Percentiles rank a stretch among this genome's conserved stretches.
phyloP scores from a whole-genome alignment of 2,797 vertebrate genomes.

The Argyrosomus regius region DNA sequence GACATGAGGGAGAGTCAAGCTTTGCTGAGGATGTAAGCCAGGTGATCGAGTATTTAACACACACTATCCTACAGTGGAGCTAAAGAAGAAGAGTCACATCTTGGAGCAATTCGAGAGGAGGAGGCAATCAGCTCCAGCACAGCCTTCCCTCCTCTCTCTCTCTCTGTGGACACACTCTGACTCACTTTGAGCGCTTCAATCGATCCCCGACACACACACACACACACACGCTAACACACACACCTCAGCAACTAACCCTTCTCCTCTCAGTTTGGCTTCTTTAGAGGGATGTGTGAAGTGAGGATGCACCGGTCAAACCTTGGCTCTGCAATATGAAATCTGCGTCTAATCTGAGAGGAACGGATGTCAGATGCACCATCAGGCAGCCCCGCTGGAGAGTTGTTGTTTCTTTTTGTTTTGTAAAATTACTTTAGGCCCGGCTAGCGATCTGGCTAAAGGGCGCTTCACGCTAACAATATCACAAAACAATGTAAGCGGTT shows the following conservation, averaged over 20 bases:
- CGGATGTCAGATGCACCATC: conserved; percentile 10
- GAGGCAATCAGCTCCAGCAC: conserved; percentile 51
- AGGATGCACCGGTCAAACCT: conserved; percentile 6
- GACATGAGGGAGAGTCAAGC: not conserved
- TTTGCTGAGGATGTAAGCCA: conserved; percentile 21
- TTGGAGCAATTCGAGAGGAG: conserved; percentile 41
- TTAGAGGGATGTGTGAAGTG: conserved; percentile 11
- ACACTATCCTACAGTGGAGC: conserved; percentile 10
- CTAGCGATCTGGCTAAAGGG: conserved; percentile 7
- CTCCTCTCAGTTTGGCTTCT: conserved; percentile 2
- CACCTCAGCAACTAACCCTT: not conserved
- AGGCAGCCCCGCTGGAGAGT: not conserved
- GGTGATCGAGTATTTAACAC: conserved; percentile 48
- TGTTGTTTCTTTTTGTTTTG: not conserved
- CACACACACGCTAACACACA: not conserved
- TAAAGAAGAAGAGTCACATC: conserved; percentile 32
- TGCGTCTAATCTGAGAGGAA: not conserved
- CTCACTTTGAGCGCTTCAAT: conserved; percentile 50
- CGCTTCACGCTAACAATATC: conserved; percentile 7
- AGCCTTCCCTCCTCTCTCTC: conserved; percentile 4
- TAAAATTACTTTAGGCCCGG: conserved; percentile 13
- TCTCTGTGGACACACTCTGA: conserved; percentile 49
- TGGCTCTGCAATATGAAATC: not conserved
- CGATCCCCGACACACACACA: conserved; percentile 22
- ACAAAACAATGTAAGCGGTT: not conserved